These are phyloP conservation scores for Leucophenga montana DNA, from an alignment of 2,888 invertebrate genomes.

Conservation along the genomic window DNA sequence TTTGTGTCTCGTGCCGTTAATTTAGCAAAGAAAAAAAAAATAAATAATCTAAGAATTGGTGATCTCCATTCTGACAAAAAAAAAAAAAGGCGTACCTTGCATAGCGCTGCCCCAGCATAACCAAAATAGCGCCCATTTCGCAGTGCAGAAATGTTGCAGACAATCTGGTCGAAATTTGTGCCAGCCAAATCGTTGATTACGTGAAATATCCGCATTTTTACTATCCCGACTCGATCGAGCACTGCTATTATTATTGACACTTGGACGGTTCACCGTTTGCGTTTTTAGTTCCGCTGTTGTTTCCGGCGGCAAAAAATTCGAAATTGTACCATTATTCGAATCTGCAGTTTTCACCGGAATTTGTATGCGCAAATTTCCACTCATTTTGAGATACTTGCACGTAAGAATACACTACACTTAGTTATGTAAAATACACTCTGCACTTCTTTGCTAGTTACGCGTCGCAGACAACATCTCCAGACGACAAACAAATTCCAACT, in stretches of 20 bases:
- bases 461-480: slow-evolving; percentile 54
- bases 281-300: slow-evolving; percentile 4
- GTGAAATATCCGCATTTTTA: slow-evolving; percentile 15
- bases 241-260: slow-evolving; percentile 64
- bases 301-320: background rate
- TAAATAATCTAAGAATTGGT: too few species aligned
- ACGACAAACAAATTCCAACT: slow-evolving; percentile 56
- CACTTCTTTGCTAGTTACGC: slow-evolving; percentile 1
- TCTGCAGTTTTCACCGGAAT: slow-evolving; percentile 11
- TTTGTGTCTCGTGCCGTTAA: slow-evolving; percentile 13
- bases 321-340: slow-evolving; percentile 8
- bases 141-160: slow-evolving; percentile 81
- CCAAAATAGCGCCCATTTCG: slow-evolving; percentile 87
- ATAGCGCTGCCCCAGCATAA: slow-evolving; percentile 86
- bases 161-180: slow-evolving; percentile 77
- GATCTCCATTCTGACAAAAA: background rate
- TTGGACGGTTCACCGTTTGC: slow-evolving; percentile 14
- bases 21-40: background rate
- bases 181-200: slow-evolving; percentile 78
- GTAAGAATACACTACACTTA: background rate
- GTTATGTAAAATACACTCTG: background rate
- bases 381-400: slow-evolving; percentile 3
- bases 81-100: slow-evolving; percentile 76
- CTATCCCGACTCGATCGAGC: slow-evolving; percentile 55
- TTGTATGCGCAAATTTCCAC: background rate